A percentile compares a stretch with the other conserved stretches of the same genome.
These are phyloP conservation scores for Echinometra lucunter DNA, from an alignment of 53 echinoderm and acorn worm species.

Conservation along the genomic window DNA sequence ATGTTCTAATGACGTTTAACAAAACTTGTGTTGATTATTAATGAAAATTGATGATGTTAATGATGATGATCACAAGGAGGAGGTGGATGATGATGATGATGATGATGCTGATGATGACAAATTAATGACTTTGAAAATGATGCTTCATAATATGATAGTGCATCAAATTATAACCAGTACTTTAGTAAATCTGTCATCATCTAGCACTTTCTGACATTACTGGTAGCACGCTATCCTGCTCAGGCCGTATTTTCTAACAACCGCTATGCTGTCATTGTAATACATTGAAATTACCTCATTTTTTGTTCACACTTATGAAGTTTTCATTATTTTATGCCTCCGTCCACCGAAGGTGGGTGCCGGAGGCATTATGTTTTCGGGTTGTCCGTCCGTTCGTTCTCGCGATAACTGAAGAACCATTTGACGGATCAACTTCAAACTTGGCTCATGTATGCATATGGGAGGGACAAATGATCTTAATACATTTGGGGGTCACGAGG, in stretches of 20 bases:
- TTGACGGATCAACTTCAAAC: too few species aligned
- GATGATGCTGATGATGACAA: conserved; percentile 1
- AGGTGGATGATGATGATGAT: conserved; percentile 26
- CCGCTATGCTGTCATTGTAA: not conserved
- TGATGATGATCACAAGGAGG: not conserved
- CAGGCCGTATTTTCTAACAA: not conserved
- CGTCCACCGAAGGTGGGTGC: too few species aligned
- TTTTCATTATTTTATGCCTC: not conserved
- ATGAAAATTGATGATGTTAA: not conserved
- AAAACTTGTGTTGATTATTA: not conserved
- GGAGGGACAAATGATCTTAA: too few species aligned
- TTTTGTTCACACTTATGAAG: not conserved
- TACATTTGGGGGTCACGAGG: too few species aligned
- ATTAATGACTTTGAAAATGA: too few species aligned
- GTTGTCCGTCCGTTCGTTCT: too few species aligned
- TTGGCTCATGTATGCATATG: too few species aligned
- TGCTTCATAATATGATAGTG: too few species aligned
- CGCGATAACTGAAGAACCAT: too few species aligned
- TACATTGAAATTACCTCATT: not conserved
- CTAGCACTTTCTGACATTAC: not conserved
- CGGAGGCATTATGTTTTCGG: too few species aligned
- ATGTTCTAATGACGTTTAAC: not conserved
- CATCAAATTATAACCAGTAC: not conserved
- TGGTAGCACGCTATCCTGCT: too few species aligned
- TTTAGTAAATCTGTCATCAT: not conserved